phyloP scores from a whole-genome alignment of 2,113 vertebrate species.

The Lamprotornis superbus region DNA sequence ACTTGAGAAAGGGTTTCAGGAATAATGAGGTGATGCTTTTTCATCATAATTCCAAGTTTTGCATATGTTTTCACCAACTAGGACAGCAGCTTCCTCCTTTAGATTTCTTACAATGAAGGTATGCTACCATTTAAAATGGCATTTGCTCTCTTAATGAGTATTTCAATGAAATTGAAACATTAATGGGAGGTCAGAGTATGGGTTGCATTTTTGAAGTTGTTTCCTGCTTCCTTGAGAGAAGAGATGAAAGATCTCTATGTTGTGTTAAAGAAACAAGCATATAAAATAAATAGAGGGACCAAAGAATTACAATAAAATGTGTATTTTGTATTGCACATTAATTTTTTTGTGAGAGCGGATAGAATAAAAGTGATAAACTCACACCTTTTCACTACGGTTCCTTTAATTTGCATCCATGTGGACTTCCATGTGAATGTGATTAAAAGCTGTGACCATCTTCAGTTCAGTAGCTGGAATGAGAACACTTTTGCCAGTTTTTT shows the following conservation, averaged over 20 bases:
- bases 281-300: neutral
- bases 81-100: neutral
- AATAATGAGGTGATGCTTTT: neutral
- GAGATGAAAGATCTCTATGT: neutral
- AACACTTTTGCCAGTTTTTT: neutral
- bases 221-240: neutral
- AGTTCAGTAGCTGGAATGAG: neutral
- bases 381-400: neutral
- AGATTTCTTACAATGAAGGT: neutral
- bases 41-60: neutral
- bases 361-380: neutral
- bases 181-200: neutral
- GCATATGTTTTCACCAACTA: neutral
- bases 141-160: neutral
- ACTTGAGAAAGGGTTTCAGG: neutral
- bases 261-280: neutral
- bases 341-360: neutral
- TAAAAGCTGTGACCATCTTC: neutral
- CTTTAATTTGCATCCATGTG: neutral
- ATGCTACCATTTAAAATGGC: fast-evolving
- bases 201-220: neutral
- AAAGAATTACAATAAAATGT: neutral
- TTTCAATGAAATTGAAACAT: neutral
- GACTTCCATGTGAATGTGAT: neutral
- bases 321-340: neutral